Conservation (phyloP, 2,888 invertebrate species). For the Cotesia congregata region DNA sequence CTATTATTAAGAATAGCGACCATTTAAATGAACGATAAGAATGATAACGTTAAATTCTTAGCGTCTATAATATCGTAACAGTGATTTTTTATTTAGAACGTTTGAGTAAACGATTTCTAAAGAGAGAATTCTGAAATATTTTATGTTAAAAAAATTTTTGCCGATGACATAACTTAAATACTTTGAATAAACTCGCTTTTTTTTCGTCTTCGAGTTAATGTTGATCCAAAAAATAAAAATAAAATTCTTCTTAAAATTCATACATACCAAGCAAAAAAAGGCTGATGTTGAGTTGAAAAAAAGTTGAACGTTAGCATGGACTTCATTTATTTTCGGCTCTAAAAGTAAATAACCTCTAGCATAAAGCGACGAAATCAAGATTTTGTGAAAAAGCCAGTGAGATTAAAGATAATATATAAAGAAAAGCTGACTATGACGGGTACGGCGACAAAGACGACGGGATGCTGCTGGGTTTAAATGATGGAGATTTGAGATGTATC, state of each 20-base stretch:
- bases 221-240: neutral
- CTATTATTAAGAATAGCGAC: too few relatives aligned
- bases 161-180: neutral
- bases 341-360: neutral
- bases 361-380: constrained; percentile 44
- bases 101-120: neutral
- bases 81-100: neutral
- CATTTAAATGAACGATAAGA: too few relatives aligned
- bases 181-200: neutral
- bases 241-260: neutral
- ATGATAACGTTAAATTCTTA: neutral
- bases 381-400: constrained; percentile 46
- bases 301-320: neutral
- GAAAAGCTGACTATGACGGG: constrained; percentile 1
- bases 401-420: constrained; percentile 44
- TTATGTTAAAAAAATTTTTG: neutral
- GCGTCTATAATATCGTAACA: neutral
- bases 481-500: constrained; percentile 30
- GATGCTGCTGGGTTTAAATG: constrained; percentile 22
- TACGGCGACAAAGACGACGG: constrained; percentile 27
- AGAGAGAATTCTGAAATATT: neutral
- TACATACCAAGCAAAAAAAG: neutral
- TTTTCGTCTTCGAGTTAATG: constrained; percentile 14
- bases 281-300: constrained; percentile 30
- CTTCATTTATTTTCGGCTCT: neutral